These are phyloP conservation scores for Catharus minimus DNA, from an alignment of 2,113 vertebrate species.

Conservation along the genomic window DNA sequence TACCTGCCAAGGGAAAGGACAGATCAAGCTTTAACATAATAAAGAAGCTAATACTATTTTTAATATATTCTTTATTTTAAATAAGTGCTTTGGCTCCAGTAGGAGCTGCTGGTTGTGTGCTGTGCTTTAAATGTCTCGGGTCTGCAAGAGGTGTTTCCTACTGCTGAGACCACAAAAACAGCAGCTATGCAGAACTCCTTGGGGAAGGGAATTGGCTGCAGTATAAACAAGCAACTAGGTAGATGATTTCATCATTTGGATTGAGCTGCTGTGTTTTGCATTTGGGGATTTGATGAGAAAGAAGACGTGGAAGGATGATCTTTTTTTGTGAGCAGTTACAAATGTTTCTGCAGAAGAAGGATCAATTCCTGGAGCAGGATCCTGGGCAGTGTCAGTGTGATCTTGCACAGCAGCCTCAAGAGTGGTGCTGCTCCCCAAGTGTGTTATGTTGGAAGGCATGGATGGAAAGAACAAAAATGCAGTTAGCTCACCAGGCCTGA, in stretches of 20 bases:
- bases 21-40: not conserved
- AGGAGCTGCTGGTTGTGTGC: not conserved
- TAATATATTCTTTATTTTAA: not conserved
- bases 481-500: not conserved
- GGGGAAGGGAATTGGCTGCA: not conserved
- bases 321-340: not conserved
- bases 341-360: not conserved
- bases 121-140: not conserved
- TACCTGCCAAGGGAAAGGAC: not conserved
- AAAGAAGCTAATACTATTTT: not conserved
- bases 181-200: not conserved
- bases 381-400: not conserved
- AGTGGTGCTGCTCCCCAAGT: not conserved
- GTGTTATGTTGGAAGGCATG: not conserved
- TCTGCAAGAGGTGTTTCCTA: not conserved
- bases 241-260: not conserved
- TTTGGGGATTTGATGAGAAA: not conserved
- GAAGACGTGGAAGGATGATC: not conserved
- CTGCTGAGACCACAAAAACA: not conserved
- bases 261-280: not conserved
- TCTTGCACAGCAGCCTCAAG: not conserved
- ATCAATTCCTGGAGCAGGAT: not conserved
- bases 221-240: not conserved
- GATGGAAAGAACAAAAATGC: not conserved
- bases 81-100: not conserved